Base-by-base conservation (phyloP, 2,797 vertebrate species). In the Lepus oiostolus region DNA sequence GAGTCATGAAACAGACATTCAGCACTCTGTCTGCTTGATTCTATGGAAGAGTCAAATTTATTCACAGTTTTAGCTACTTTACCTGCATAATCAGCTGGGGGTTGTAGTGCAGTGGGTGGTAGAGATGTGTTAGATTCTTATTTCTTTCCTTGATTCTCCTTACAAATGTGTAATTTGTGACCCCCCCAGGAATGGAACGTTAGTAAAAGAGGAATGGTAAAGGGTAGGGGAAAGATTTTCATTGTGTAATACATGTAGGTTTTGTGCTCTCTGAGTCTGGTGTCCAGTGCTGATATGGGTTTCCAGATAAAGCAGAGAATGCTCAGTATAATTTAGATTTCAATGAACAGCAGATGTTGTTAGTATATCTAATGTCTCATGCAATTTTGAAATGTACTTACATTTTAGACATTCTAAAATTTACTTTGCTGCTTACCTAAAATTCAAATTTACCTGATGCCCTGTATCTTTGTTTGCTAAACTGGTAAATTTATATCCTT, bases 391-490 rank as follows among this genome's bases (percentile, higher is more conserved):
- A 22, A 72, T 58, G 24, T 30, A 50, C 9, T 52, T 26, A 52
- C 12, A 71, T 47, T 58, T 58, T 58, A 58, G 54, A 58, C 54
- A 58, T 58, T 58, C 9, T 26, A 63, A 85, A 70, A 79, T 22
- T 50, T 35, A 58, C 16, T 81, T 70, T 60, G 4, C 58, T 88
- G 21, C 71, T 91, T 93, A 71, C 35, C 67, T 52, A 62, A 80
- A 81, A 50, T 77, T 88, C 30, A 32, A 72, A 77, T 91, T 75
- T 70, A 85, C 30, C 26, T 88, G 24, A 21, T 62, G 28, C 14
- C 7, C 35, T 76, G 2, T 68, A 63, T 50, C 81, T 94, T 82
- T 84, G 38, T 54, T 85, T 94, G 26, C 10, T 72, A 63, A 80
- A 14, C 28, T 88, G 58, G 24, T 32, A 85, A 30, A 5, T 42